phyloP scores from a whole-genome alignment of 2,113 vertebrate species.

The Stigmatopora nigra region DNA sequence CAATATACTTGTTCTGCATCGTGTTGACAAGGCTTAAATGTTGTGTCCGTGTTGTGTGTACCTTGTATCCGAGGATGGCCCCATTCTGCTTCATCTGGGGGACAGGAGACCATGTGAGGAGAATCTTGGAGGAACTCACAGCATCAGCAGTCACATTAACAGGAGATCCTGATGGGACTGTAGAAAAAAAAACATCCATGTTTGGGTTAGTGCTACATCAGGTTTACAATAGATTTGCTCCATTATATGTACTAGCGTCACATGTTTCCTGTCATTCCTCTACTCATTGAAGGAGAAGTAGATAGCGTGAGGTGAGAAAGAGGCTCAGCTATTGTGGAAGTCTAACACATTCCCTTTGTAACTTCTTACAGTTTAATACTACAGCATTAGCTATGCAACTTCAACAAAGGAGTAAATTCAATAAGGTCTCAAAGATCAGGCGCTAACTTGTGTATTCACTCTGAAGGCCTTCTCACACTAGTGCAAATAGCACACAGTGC shows the following conservation, averaged over 20 bases:
- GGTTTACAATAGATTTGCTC: constrained; percentile 35
- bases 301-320: constrained; percentile 22
- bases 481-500: too few species aligned
- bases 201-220: constrained; percentile 25
- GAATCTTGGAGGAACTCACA: constrained; percentile 85
- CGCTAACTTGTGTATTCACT: background rate
- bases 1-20: too few species aligned
- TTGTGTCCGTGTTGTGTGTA: constrained; percentile 40
- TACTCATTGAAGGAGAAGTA: constrained; percentile 27
- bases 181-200: constrained; percentile 30
- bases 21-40: background rate
- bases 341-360: constrained; percentile 26
- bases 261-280: constrained; percentile 21
- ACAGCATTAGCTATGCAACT: constrained; percentile 8
- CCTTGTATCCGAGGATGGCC: constrained; percentile 90
- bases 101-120: constrained; percentile 82
- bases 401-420: constrained; percentile 8
- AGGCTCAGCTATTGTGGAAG: constrained; percentile 31
- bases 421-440: constrained; percentile 2
- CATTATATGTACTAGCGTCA: constrained; percentile 41
- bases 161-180: constrained; percentile 87
- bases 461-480: too few species aligned
- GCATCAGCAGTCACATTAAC: constrained; percentile 84
- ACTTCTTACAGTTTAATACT: constrained; percentile 21
- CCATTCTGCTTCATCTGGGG: constrained; percentile 83